Evolutionary conservation across 2,797 vertebrate species (phyloP).

Genomic region (Fistularia tabacaria): DNA sequence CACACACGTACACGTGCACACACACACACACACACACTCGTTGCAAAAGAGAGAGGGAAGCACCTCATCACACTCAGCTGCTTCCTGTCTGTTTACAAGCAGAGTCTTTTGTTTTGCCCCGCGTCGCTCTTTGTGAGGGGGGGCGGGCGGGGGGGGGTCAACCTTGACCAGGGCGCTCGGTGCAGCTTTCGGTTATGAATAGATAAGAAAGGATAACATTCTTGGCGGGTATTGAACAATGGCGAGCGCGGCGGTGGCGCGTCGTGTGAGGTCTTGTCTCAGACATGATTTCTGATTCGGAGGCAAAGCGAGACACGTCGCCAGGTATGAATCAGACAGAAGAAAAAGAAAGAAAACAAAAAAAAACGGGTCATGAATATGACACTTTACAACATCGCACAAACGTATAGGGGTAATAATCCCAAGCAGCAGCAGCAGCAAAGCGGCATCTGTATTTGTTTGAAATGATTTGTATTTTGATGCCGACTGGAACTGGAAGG

Average conservation of each 20-base stretch:
- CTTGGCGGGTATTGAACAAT: constrained; percentile 41
- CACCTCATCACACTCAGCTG: constrained; percentile 38
- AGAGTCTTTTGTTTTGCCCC: constrained; percentile 54
- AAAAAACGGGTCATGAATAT: constrained; percentile 4
- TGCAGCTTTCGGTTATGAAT: constrained; percentile 52
- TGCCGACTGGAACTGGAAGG: too few species aligned
- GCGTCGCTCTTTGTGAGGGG: constrained; percentile 25
- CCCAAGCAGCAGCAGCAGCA: too few species aligned
- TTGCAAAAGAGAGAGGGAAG: neutral
- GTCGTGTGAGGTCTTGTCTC: constrained; percentile 39
- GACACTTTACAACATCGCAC: neutral
- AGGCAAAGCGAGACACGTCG: constrained; percentile 6
- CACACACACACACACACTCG: constrained; percentile 13
- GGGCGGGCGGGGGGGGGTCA: constrained; percentile 35
- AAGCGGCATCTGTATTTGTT: too few species aligned
- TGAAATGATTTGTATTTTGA: too few species aligned
- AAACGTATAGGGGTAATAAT: neutral
- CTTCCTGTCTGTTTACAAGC: constrained; percentile 48
- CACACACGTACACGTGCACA: constrained; percentile 15
- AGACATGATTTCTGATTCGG: constrained; percentile 31
- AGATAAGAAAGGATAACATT: constrained; percentile 61
- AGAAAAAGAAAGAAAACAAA: too few species aligned
- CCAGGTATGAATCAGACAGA: neutral
- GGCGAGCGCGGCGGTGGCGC: constrained; percentile 16
- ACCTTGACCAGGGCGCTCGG: constrained; percentile 57